Evolutionary conservation across 2,888 invertebrate genomes (phyloP), one percentile per base, ranked within the genome.

Genomic region (Mythimna ferrago): DNA sequence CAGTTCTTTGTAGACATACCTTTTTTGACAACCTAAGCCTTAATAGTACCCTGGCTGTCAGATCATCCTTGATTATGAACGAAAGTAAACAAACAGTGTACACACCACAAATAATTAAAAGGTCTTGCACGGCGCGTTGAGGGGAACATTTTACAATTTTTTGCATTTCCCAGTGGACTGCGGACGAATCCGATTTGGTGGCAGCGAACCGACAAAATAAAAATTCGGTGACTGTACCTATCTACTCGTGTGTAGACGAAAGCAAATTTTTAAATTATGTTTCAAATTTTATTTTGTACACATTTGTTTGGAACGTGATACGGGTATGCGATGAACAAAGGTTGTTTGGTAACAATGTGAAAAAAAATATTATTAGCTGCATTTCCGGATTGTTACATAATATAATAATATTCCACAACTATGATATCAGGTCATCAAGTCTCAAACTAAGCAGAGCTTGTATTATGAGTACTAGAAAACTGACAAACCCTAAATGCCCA

Each of bases 41-140:
- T 38, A 38, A 65, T 65, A 57, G n/a, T 9, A 44, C 16, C 14
- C 48, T n/a, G 41, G 35, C 14, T 58, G 11, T 11, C 54, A 38
- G 41, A 38, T 38, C 53, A 32, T 38, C 38, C 44, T 41, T 11
- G n/a, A 62, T 54, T 68, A 64, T 44, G 69, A 32, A 73, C 21
- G 54, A 21, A 51, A 73, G 48, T 58, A 71, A 71, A 80, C 57
- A 72, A 58, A 68, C 44, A 56, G 54, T 11, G 35, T 21, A 73
- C 10, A 83, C 57, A 64, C 67, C n/a, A 75, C 26, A 70, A 58
- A 84, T 81, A 72, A 84, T 84, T 82, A 72, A 85, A 82, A 69
- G 41, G 71, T 54, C 75, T 54, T 70, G 56, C 69, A 65, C 61
- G n/a, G 5, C 11, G 54, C 62, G 66, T 63, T 71, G 9, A 26